phyloP scores from a whole-genome alignment of 2,888 invertebrate genomes.

The Drosophila paramelanica region DNA sequence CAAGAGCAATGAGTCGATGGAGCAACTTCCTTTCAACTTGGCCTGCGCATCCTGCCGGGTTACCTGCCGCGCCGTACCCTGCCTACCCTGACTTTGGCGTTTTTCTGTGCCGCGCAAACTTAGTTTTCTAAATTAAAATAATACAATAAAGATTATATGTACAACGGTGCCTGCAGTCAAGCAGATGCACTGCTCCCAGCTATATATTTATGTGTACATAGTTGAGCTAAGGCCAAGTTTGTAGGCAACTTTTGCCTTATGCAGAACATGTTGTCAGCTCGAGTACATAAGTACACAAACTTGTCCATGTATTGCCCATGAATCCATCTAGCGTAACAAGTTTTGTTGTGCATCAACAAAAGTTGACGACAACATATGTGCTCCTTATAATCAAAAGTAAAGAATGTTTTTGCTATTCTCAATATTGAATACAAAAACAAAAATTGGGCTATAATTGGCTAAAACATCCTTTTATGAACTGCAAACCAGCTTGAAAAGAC shows the following conservation, averaged over 20 bases:
- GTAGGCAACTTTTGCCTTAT: slow-evolving; percentile 16
- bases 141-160: slow-evolving; percentile 74
- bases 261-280: slow-evolving; percentile 3
- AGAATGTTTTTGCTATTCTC: slow-evolving; percentile 9
- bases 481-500: slow-evolving; percentile 4
- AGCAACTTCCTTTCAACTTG: slow-evolving; percentile 52
- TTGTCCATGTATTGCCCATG: slow-evolving; percentile 7
- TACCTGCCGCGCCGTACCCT: slow-evolving; percentile 29
- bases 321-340: slow-evolving; percentile 5
- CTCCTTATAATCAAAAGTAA: not conserved
- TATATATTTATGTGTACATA: not conserved
- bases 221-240: slow-evolving; percentile 12
- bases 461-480: slow-evolving; percentile 19
- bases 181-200: slow-evolving; percentile 11
- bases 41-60: slow-evolving; percentile 30
- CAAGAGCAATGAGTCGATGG: slow-evolving; percentile 29
- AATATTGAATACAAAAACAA: slow-evolving; percentile 22
- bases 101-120: slow-evolving; percentile 45
- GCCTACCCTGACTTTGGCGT: slow-evolving; percentile 22
- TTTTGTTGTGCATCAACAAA: slow-evolving; percentile 11
- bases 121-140: slow-evolving; percentile 77
- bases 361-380: slow-evolving; percentile 13
- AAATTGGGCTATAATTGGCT: slow-evolving; percentile 44
- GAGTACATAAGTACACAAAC: slow-evolving; percentile 5
- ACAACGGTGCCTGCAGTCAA: slow-evolving; percentile 45